Evolutionary conservation across 1,140 invertebrate genomes (phyloP).

Genomic region (Pachyrhynchus sulphureomaculatus): DNA sequence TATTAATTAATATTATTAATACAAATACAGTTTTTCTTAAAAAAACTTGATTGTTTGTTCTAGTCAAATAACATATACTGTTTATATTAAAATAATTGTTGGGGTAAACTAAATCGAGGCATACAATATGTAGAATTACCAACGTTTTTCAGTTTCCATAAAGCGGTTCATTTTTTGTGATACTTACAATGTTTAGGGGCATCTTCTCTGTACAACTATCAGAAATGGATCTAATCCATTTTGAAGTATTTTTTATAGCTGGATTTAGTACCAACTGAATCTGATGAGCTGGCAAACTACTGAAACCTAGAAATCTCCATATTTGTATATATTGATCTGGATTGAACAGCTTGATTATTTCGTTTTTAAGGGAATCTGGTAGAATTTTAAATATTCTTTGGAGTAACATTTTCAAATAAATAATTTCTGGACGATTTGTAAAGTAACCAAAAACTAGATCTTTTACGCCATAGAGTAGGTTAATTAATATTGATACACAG

Average conservation of each 20-base stretch:
- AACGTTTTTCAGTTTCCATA: no score
- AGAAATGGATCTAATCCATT: not conserved
- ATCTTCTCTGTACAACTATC: not conserved
- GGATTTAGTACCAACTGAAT: not conserved
- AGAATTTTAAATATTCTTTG: slow-evolving; percentile 8
- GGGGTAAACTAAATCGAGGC: no score
- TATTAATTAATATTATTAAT: no score
- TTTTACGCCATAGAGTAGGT: slow-evolving; percentile 8
- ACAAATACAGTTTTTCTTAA: no score
- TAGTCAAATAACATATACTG: no score
- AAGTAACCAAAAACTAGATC: slow-evolving; percentile 4
- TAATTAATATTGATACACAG: slow-evolving; percentile 4
- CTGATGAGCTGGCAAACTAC: not conserved
- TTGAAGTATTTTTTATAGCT: not conserved
- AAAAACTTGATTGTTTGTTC: no score
- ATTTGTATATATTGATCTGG: slow-evolving; percentile 5
- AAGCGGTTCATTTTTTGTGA: no score
- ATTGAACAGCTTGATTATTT: slow-evolving; percentile 9
- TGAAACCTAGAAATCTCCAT: slow-evolving; percentile 17
- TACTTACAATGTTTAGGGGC: slow-evolving; percentile 16
- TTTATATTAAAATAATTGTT: no score
- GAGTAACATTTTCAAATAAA: slow-evolving; percentile 5
- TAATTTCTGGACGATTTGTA: slow-evolving; percentile 10
- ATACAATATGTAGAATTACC: no score
- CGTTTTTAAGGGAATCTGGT: slow-evolving; percentile 6